These are phyloP conservation scores for Acanthosepion pharaonis DNA, from an alignment of 2,888 invertebrate species.

Conservation along the genomic window DNA sequence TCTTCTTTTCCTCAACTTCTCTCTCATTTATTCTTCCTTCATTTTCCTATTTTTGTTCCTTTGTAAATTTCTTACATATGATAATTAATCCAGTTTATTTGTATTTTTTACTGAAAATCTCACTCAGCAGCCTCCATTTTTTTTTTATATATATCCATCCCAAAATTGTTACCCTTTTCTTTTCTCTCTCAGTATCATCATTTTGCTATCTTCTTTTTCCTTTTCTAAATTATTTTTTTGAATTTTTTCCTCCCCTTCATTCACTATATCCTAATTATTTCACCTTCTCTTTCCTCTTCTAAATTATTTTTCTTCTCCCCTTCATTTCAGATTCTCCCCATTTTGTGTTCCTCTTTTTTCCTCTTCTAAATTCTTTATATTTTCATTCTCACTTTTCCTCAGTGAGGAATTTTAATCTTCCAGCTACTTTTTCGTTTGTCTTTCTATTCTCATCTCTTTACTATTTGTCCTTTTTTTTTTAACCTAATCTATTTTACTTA, in stretches of 20 bases:
- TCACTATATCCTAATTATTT: neutral
- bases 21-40: too few relatives aligned
- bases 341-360: neutral
- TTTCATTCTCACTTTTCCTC: neutral
- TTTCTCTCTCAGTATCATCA: neutral
- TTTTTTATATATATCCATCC: neutral
- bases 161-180: neutral
- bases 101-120: neutral
- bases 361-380: neutral
- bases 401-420: neutral
- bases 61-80: too few relatives aligned
- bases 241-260: neutral
- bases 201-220: neutral
- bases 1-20: neutral
- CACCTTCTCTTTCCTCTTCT: neutral
- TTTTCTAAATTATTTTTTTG: neutral
- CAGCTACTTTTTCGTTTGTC: neutral
- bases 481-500: neutral
- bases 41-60: too few relatives aligned
- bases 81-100: too few relatives aligned
- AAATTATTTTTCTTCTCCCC: neutral
- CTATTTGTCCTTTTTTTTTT: neutral
- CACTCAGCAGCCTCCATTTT: neutral
- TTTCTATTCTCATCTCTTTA: neutral
- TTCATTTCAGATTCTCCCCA: neutral